phyloP scores from a whole-genome alignment of 1,140 invertebrate genomes.

The Lethrus apterus region DNA sequence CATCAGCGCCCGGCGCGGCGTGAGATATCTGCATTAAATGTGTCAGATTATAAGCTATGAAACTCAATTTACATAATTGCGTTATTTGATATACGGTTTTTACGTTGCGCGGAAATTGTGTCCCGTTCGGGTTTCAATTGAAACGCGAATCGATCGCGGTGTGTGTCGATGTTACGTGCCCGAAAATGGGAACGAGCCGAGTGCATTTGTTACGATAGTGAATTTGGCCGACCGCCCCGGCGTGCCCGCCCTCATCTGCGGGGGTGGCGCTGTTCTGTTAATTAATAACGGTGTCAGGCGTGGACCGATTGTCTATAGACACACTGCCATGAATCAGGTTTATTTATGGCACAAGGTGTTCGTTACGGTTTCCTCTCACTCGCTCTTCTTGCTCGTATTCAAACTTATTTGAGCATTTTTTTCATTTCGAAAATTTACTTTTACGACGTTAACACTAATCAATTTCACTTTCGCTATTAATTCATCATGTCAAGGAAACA shows the following conservation, averaged over 20 bases:
- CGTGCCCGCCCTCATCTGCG: no score
- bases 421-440: no score
- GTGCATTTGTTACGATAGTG: no score
- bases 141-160: no score
- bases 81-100: conserved; percentile 24
- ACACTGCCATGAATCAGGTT: conserved; percentile 23
- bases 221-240: neutral
- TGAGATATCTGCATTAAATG: conserved; percentile 33
- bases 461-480: no score
- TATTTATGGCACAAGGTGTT: conserved; percentile 20
- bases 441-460: no score
- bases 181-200: no score
- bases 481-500: no score
- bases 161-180: no score
- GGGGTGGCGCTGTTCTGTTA: conserved; percentile 22
- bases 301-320: conserved; percentile 22
- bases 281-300: conserved; percentile 26
- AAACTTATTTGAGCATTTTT: no score
- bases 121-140: no score
- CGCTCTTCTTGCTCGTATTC: no score
- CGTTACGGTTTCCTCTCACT: conserved; percentile 9
- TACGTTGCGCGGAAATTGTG: conserved; percentile 14
- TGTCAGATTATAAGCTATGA: conserved; percentile 35
- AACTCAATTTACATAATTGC: conserved; percentile 32
- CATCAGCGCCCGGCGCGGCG: conserved; percentile 19